A percentile compares a stretch with the other conserved stretches of the same genome.
Conservation (phyloP, 2,113 vertebrate genomes). For the Oenanthe oenanthe region DNA sequence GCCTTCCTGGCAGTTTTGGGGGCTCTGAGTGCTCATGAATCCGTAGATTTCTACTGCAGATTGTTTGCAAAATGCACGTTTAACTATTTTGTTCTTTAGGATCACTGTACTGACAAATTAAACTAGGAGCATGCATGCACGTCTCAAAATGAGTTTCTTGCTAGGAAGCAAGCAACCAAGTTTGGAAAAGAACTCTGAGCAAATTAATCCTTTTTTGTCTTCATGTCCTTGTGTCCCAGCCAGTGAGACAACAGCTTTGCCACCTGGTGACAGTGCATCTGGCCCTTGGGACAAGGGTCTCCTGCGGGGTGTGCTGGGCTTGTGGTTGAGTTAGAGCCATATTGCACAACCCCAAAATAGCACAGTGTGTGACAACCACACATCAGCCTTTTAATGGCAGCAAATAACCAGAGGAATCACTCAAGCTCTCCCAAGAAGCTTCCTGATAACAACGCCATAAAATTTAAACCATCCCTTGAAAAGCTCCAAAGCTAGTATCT, state of each 20-base stretch:
- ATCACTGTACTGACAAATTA: background rate
- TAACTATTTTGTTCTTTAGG: background rate
- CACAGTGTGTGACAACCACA: background rate
- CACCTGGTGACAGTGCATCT: background rate
- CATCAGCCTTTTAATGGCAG: background rate
- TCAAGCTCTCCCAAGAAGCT: background rate
- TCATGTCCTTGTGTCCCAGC: background rate
- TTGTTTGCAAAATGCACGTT: rapidly evolving
- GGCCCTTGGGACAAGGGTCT: background rate
- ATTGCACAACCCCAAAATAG: background rate
- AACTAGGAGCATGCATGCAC: background rate
- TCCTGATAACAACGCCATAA: background rate
- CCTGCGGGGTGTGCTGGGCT: background rate
- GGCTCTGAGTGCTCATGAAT: background rate
- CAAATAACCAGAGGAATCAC: background rate
- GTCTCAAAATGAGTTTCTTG: background rate
- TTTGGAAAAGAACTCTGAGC: background rate
- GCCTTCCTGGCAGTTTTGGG: background rate
- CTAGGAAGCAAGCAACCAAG: background rate
- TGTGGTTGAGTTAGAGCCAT: background rate
- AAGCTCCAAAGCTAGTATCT: background rate
- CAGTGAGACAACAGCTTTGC: background rate
- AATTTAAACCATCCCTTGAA: background rate
- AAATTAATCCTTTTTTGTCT: background rate
- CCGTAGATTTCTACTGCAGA: background rate